phyloP scores from a whole-genome alignment of 2,113 vertebrate species.

The Pholis gunnellus region DNA sequence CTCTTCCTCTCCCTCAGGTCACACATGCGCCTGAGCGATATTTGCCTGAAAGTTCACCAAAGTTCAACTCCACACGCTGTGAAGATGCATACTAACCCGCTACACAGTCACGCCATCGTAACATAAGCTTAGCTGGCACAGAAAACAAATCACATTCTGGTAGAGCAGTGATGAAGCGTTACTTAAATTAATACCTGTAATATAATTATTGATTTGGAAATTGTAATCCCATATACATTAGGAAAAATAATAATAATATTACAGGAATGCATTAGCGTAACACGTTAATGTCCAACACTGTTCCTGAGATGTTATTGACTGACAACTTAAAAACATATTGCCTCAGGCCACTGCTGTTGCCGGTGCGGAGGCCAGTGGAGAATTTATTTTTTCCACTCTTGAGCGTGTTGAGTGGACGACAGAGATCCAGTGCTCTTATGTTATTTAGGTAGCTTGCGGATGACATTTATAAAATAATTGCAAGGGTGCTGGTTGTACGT shows the following conservation, averaged over 20 bases:
- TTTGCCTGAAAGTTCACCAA: not conserved
- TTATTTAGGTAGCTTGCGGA: conserved; percentile 30
- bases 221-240: not conserved
- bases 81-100: not conserved
- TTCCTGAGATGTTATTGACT: too few relatives aligned
- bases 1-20: not conserved
- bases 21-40: too few relatives aligned
- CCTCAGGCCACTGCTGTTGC: not conserved
- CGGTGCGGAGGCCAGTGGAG: not conserved
- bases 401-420: not conserved
- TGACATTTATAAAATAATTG: conserved; percentile 31
- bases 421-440: conserved; percentile 56
- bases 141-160: too few relatives aligned
- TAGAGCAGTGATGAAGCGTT: too few relatives aligned
- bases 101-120: not conserved
- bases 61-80: not conserved
- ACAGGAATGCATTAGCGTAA: not conserved
- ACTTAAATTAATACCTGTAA: too few relatives aligned
- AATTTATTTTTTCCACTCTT: not conserved
- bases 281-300: not conserved
- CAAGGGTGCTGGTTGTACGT: conserved; percentile 26
- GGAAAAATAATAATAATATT: not conserved
- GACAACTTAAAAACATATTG: not conserved
- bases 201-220: not conserved
- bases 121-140: too few relatives aligned